Base-by-base conservation (phyloP, 1,140 invertebrate species). In the Bathynomus jamesi region DNA sequence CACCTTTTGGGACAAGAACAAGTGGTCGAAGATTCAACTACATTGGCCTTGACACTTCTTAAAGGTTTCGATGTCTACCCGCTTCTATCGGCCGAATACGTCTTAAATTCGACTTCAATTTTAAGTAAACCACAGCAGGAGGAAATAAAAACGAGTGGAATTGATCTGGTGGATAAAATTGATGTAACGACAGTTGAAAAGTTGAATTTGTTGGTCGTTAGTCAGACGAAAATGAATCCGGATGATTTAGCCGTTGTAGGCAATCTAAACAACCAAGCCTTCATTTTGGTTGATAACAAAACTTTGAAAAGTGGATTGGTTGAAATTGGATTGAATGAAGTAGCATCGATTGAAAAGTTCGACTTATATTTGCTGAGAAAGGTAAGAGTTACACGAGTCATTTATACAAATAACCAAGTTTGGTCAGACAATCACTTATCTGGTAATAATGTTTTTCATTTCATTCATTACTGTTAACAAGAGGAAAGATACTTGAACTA, bases 1-100 rank as follows among this genome's bases (percentile, higher is more conserved):
- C 40, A 53, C 5, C 11, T 53, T 5, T 3, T 4, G 95, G 98
- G 84, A 83, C 86, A 2, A 72, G 40, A 70, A 13, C 61, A n/a
- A n/a, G n/a, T n/a, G n/a, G n/a, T 66, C 40, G 24, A 75, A 25
- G 46, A 62, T 5, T 21, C 40, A 1, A 21, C 21, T 21, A 53
- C 2, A 3, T 1, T 53, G 13, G 40, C 40, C 40, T 17, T 17
- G 21, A 2, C 13, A 11, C 13, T 53, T 5, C 11, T 53, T 21
- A 53, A 53, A 3, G 40, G 1, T 3, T 53, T 53, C 40, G 40
- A 53, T 1, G 2, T 21, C 21, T 21, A 53, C 21, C 40, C 40
- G 11, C 2, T 53, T 5, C 2, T 53, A 53, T 11, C 40, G 13
- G 40, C 21, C 21, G 40, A 53, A 2, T 53, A 53, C 21, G 2